Conservation (phyloP, 2,888 invertebrate genomes). For the Mycogona germanica region DNA sequence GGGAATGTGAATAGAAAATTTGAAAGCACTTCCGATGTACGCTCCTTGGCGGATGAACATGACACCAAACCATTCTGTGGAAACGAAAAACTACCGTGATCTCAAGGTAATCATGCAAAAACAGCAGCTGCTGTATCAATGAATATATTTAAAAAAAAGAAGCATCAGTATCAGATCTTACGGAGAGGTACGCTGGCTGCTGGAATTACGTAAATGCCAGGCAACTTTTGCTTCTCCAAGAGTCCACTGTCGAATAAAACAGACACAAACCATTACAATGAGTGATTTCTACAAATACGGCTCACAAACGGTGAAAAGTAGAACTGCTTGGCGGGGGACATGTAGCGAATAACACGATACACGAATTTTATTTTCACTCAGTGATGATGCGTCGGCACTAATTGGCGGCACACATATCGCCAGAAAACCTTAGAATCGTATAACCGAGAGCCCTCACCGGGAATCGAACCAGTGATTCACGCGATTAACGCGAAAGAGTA, state of each 20-base stretch:
- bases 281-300: conserved; percentile 4
- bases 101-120: background rate
- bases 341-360: too few species aligned
- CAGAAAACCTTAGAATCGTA: too few species aligned
- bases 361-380: too few species aligned
- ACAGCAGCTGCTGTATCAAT: background rate
- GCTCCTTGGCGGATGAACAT: conserved; percentile 77
- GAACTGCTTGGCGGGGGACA: conserved; percentile 23
- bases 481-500: conserved; percentile 17
- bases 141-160: conserved; percentile 29
- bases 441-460: too few species aligned
- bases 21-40: conserved; percentile 81
- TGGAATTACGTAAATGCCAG: conserved; percentile 86
- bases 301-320: conserved; percentile 19
- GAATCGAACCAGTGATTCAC: too few species aligned
- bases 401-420: too few species aligned
- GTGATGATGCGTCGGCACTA: too few species aligned
- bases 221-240: conserved; percentile 68
- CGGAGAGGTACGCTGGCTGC: conserved; percentile 68
- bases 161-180: conserved; percentile 42
- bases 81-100: conserved; percentile 20
- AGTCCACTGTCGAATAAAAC: conserved; percentile 48
- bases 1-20: conserved; percentile 74
- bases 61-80: conserved; percentile 80
- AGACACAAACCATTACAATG: background rate